These are phyloP conservation scores for Phorcus lineatus DNA, from an alignment of 2,888 invertebrate genomes.

Conservation along the genomic window DNA sequence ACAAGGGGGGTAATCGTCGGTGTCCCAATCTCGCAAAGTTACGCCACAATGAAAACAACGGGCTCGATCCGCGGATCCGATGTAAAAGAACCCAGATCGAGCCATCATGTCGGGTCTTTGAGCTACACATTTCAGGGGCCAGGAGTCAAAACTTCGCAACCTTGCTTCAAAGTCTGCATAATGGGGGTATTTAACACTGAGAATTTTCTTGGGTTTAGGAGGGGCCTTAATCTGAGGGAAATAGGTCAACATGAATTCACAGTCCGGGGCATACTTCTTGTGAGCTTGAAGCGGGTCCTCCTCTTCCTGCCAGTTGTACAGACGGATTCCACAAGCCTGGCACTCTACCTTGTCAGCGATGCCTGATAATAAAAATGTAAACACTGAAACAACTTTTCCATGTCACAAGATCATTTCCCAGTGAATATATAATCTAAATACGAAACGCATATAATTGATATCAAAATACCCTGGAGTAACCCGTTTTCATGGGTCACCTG, in stretches of 20 bases:
- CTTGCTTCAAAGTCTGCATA: background rate
- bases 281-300: background rate
- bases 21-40: conserved; percentile 8
- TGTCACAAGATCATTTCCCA: background rate
- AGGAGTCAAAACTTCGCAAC: background rate
- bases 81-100: conserved; percentile 2
- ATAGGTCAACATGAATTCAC: background rate
- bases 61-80: conserved; percentile 3
- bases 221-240: background rate
- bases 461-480: too few species aligned
- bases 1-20: conserved; percentile 14
- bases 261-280: background rate
- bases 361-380: background rate
- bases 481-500: too few species aligned
- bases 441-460: too few species aligned
- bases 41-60: conserved; percentile 2
- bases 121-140: conserved; percentile 3
- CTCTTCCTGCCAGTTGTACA: conserved; percentile 11
- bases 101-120: conserved; percentile 20
- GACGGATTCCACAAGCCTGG: conserved; percentile 1
- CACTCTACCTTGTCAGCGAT: conserved; percentile 12
- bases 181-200: background rate
- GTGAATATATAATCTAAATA: too few species aligned
- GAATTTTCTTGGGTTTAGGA: background rate
- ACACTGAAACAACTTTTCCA: too few species aligned